Percentiles rank a stretch among this genome's conserved stretches.
Evolutionary conservation across 30 jellyfish, hydroid and myxozoan genomes (phyloP).

Genomic region (Haliclystus octoradiatus): DNA sequence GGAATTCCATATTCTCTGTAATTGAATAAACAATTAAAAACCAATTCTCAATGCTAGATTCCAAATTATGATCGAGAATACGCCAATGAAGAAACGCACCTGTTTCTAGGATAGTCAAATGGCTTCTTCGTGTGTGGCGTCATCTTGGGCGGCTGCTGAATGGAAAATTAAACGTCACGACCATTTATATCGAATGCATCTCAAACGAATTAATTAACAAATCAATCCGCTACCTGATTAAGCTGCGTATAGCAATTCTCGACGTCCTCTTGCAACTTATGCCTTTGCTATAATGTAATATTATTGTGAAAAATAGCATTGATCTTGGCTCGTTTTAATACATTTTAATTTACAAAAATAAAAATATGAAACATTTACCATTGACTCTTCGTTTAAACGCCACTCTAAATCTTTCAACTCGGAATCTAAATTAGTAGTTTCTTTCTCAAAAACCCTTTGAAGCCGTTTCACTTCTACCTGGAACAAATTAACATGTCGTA

Average conservation of each 20-base stretch:
- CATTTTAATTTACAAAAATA: background rate
- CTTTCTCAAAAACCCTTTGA: conserved; percentile 27
- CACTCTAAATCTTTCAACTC: conserved; percentile 56
- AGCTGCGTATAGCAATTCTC: conserved; percentile 20
- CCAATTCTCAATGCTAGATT: background rate
- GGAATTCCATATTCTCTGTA: conserved; percentile 69
- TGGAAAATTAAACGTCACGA: conserved; percentile 2
- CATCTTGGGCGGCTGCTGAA: conserved; percentile 21
- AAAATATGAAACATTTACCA: conserved; percentile 13
- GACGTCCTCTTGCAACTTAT: conserved; percentile 28
- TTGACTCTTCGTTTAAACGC: conserved; percentile 66
- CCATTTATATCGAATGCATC: background rate
- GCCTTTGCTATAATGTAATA: conserved; percentile 13
- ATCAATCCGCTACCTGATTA: conserved; percentile 11
- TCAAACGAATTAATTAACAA: background rate
- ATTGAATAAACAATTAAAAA: background rate
- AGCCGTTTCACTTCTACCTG: conserved; percentile 40
- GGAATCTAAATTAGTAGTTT: conserved; percentile 52
- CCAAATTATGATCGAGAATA: background rate
- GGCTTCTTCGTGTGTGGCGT: too few species aligned
- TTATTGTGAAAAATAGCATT: background rate
- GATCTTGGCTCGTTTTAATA: too few species aligned
- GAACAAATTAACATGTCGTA: background rate
- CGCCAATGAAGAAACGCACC: background rate
- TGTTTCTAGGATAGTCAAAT: background rate